phyloP scores from a whole-genome alignment of 2,797 vertebrate species.

The Pempheris klunzingeri region DNA sequence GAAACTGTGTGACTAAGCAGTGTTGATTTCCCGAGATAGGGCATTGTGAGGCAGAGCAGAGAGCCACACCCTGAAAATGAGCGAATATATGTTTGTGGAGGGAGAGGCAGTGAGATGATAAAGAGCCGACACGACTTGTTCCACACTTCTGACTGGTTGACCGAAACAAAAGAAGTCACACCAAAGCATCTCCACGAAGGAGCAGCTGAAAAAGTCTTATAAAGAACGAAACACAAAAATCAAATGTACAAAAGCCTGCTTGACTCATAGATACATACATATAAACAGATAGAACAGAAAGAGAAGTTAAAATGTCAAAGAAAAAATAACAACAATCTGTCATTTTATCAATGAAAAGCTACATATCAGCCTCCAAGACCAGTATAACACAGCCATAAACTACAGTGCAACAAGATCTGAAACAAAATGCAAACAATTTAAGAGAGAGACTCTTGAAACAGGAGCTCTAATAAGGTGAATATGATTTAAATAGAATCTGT shows the following conservation, averaged over 20 bases:
- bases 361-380: neutral
- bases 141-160: neutral
- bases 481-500: neutral
- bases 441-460: neutral
- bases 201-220: neutral
- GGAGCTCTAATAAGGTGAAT: neutral
- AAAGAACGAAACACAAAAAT: neutral
- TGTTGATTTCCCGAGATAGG: neutral
- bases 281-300: neutral
- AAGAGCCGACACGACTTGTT: slow-evolving; percentile 46
- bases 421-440: neutral
- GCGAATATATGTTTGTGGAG: neutral
- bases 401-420: neutral
- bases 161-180: neutral
- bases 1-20: neutral
- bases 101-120: neutral
- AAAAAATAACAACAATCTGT: too few species aligned
- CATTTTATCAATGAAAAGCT: neutral
- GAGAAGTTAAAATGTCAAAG: neutral
- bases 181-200: neutral
- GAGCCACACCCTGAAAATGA: slow-evolving; percentile 62
- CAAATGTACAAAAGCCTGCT: neutral
- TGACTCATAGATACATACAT: too few species aligned
- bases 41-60: fast-evolving
- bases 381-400: neutral